Percentiles rank a stretch among this genome's conserved stretches.
These are phyloP conservation scores for Rapana venosa DNA, from an alignment of 2,888 invertebrate species.

Conservation along the genomic window DNA sequence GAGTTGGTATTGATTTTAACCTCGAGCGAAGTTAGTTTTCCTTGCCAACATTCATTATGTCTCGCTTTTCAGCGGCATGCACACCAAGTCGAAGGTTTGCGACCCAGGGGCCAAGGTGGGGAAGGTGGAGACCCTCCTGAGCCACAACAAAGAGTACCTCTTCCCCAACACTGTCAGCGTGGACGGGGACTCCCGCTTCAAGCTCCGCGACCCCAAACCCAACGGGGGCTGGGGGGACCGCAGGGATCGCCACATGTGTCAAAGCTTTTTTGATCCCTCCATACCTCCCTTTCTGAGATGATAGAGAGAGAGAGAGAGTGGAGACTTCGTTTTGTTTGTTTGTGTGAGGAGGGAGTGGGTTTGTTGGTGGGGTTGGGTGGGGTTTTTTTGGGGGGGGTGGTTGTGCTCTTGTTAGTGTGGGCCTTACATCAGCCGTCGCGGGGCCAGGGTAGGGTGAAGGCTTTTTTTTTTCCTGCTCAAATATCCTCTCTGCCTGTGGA, in stretches of 20 bases:
- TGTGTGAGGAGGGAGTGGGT: neutral
- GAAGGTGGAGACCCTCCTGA: conserved; percentile 75
- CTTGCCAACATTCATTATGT: no score
- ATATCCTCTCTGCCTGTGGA: neutral
- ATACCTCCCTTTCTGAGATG: conserved; percentile 33
- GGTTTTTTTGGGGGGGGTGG: neutral
- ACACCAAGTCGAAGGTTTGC: conserved; percentile 88
- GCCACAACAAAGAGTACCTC: conserved; percentile 77
- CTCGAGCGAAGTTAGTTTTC: no score
- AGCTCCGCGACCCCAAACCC: conserved; percentile 74
- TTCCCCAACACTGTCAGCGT: conserved; percentile 79
- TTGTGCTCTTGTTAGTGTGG: neutral
- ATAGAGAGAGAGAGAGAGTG: conserved; percentile 11
- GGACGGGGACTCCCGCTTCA: conserved; percentile 82
- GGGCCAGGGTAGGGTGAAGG: neutral
- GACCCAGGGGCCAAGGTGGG: conserved; percentile 71
- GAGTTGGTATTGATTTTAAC: no score
- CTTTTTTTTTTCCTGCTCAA: neutral
- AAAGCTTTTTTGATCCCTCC: conserved; percentile 63
- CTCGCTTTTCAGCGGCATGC: conserved; percentile 87
- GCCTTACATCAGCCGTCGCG: neutral
- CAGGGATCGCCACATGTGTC: conserved; percentile 91
- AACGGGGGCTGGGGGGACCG: conserved; percentile 99
- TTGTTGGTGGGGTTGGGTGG: neutral
- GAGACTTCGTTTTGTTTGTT: neutral